phyloP scores from a whole-genome alignment of 2,797 vertebrate species.

The Eidolon dupreanum region DNA sequence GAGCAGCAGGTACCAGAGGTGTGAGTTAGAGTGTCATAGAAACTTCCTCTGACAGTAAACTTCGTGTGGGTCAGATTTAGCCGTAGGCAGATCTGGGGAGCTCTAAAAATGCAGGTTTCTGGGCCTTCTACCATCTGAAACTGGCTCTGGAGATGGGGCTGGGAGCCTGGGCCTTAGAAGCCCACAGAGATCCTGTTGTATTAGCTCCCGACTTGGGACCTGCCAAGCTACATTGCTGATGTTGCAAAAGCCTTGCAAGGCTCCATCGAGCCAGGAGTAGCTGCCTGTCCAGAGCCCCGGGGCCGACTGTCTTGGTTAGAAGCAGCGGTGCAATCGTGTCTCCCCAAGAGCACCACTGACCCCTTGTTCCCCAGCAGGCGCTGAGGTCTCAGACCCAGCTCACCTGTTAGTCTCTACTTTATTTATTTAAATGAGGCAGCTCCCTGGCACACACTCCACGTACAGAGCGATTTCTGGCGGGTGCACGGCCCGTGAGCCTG shows the following conservation, averaged over 20 bases:
- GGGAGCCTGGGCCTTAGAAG: not conserved
- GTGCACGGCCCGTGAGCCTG: conserved; percentile 72
- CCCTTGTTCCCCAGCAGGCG: not conserved
- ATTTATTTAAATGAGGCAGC: conserved; percentile 81
- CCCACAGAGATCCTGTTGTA: not conserved
- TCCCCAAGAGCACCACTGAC: accelerated
- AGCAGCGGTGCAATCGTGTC: accelerated
- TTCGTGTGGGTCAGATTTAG: not conserved
- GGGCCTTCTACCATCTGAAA: not conserved
- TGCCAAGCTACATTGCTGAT: not conserved
- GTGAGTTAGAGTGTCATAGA: accelerated
- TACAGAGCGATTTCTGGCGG: not conserved
- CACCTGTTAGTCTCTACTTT: not conserved
- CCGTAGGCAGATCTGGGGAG: not conserved
- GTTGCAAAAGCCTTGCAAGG: not conserved
- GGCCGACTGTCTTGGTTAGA: not conserved
- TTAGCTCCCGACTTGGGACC: not conserved
- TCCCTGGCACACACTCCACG: conserved; percentile 12
- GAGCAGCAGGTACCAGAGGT: not conserved
- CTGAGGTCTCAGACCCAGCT: not conserved
- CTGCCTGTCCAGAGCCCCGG: not conserved
- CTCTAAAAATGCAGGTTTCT: not conserved
- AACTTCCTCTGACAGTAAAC: not conserved
- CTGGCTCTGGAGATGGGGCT: not conserved
- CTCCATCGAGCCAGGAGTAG: not conserved